Percentiles rank a stretch among this genome's conserved stretches.
These are phyloP conservation scores for Andrena camellia DNA, from an alignment of 2,888 invertebrate species.

Conservation along the genomic window DNA sequence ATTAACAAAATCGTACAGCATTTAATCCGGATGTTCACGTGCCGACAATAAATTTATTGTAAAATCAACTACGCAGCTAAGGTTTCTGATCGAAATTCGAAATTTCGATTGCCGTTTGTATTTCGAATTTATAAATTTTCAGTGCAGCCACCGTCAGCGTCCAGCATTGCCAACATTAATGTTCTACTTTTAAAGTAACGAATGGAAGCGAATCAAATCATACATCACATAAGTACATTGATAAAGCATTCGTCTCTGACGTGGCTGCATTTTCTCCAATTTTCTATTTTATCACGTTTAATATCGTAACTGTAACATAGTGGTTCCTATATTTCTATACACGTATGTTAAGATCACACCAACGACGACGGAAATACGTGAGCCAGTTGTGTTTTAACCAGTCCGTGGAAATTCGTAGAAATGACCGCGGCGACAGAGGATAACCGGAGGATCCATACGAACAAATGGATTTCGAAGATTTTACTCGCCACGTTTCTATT, in stretches of 20 bases:
- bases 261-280: constrained; percentile 26
- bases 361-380: constrained; percentile 10
- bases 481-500: constrained; percentile 73
- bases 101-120: background rate
- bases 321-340: constrained; percentile 18
- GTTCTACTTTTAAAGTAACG: constrained; percentile 1
- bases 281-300: background rate
- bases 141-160: constrained; percentile 17
- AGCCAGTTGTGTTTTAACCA: constrained; percentile 25
- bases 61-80: constrained; percentile 1
- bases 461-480: constrained; percentile 70
- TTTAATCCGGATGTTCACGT: background rate
- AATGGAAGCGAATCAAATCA: background rate
- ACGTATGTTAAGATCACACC: constrained; percentile 51
- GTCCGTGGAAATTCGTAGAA: constrained; percentile 2
- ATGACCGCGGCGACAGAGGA: constrained; percentile 39
- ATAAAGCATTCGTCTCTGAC: constrained; percentile 26
- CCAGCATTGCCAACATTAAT: constrained; percentile 36
- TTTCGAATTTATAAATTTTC: constrained; percentile 36
- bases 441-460: constrained; percentile 27
- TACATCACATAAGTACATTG: background rate
- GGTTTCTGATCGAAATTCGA: background rate
- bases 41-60: background rate
- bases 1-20: background rate
- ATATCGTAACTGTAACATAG: constrained; percentile 1